Evolutionary conservation across 92 coral and sea anemone genomes (phyloP).

Genomic region (Anthopleura xanthogrammica): DNA sequence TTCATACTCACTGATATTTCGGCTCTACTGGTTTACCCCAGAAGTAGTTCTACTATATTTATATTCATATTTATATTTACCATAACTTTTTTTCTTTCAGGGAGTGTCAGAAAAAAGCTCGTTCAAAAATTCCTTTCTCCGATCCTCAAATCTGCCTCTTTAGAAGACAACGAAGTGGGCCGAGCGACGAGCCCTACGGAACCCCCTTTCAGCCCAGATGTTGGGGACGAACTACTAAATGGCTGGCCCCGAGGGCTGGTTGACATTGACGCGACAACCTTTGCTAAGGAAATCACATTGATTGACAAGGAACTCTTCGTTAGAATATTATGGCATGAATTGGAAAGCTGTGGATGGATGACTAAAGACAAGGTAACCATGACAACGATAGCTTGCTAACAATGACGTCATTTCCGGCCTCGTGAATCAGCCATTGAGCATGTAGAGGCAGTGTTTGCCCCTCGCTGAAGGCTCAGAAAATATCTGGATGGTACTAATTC

Average conservation of each 20-base stretch:
- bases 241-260: conserved; percentile 80
- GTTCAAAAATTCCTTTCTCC: conserved; percentile 94
- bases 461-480: too few relatives aligned
- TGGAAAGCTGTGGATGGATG: conserved; percentile 99
- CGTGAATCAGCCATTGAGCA: too few relatives aligned
- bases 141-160: conserved; percentile 79
- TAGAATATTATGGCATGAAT: conserved; percentile 92
- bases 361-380: conserved; percentile 89
- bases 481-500: background rate
- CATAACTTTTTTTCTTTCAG: conserved; percentile 30
- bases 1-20: too few relatives aligned
- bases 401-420: background rate
- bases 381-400: background rate
- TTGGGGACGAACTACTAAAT: conserved; percentile 42
- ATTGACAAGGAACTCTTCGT: conserved; percentile 94
- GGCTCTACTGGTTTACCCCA: background rate
- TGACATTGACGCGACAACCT: conserved; percentile 75
- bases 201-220: conserved; percentile 57
- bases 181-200: conserved; percentile 76
- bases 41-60: background rate
- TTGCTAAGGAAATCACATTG: conserved; percentile 91
- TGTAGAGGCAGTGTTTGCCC: too few relatives aligned
- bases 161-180: conserved; percentile 66
- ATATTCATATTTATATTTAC: background rate
- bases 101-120: conserved; percentile 82